These are phyloP conservation scores for Labia minor DNA, from an alignment of 2,888 invertebrate species.

Conservation along the genomic window DNA sequence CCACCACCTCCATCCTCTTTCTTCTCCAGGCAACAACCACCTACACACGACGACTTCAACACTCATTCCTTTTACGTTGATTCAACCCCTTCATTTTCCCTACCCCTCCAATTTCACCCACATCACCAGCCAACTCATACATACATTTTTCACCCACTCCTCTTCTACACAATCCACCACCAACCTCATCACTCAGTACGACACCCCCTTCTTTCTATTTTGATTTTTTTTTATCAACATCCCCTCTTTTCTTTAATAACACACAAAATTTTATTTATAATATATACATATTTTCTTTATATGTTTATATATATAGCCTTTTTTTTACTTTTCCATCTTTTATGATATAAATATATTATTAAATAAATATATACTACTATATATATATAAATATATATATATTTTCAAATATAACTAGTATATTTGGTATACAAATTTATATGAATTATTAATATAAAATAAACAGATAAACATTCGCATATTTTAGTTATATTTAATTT, in stretches of 20 bases:
- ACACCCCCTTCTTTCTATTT: slow-evolving; percentile 21
- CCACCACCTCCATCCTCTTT: slow-evolving; percentile 13
- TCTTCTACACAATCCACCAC: slow-evolving; percentile 22
- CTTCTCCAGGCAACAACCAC: background rate
- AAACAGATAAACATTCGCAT: too few species aligned
- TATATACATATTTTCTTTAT: too few species aligned
- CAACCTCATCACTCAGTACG: slow-evolving; percentile 27
- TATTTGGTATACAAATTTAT: too few species aligned
- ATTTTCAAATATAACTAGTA: too few species aligned
- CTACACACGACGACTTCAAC: background rate
- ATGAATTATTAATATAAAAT: too few species aligned
- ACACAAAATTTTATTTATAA: too few species aligned
- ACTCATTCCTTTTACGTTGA: slow-evolving; percentile 3
- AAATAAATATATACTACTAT: too few species aligned
- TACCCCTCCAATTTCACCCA: slow-evolving; percentile 22
- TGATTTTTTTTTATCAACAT: slow-evolving; percentile 16
- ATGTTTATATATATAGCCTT: too few species aligned
- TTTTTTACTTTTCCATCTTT: too few species aligned
- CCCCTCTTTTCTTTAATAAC: slow-evolving; percentile 19
- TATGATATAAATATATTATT: too few species aligned
- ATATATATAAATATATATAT: too few species aligned
- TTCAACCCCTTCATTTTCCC: slow-evolving; percentile 16
- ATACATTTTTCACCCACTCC: slow-evolving; percentile 21
- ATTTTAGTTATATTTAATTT: too few species aligned
- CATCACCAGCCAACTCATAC: slow-evolving; percentile 18